phyloP scores from a whole-genome alignment of 1,140 invertebrate species.

The Maniola jurtina region DNA sequence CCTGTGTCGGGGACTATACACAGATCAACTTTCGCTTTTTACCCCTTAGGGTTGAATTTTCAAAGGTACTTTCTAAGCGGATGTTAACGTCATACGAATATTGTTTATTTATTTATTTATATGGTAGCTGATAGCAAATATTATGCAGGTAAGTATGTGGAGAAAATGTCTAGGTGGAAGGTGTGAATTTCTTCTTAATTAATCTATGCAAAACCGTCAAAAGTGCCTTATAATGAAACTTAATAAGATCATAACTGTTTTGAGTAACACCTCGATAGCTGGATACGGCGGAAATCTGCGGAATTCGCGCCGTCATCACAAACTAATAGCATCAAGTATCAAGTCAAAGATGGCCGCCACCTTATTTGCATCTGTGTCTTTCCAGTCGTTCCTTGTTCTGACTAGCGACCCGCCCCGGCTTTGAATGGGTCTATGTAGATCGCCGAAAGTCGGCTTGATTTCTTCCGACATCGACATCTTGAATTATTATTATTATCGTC shows the following conservation, averaged over 20 bases:
- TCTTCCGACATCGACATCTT: too few relatives aligned
- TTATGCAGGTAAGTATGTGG: neutral
- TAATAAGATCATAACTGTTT: constrained; percentile 11
- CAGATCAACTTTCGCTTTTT: too few relatives aligned
- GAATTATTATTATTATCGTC: too few relatives aligned
- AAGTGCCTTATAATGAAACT: constrained; percentile 17
- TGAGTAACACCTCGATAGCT: neutral
- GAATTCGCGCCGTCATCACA: neutral
- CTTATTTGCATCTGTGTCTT: neutral
- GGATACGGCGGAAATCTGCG: neutral
- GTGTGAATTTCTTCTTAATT: neutral
- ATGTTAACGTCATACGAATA: too few relatives aligned
- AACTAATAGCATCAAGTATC: neutral
- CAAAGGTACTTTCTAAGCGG: too few relatives aligned
- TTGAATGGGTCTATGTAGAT: too few relatives aligned
- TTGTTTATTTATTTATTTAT: too few relatives aligned
- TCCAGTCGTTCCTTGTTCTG: neutral
- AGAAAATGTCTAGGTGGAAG: neutral
- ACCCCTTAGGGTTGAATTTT: too few relatives aligned
- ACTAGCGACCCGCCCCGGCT: too few relatives aligned
- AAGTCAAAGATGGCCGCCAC: neutral
- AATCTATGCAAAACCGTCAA: constrained; percentile 3
- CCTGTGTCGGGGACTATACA: too few relatives aligned
- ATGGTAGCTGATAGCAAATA: too few relatives aligned
- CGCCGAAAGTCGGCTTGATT: too few relatives aligned